Base-by-base conservation (phyloP, 2,888 invertebrate species). In the Eupithecia dodoneata region DNA sequence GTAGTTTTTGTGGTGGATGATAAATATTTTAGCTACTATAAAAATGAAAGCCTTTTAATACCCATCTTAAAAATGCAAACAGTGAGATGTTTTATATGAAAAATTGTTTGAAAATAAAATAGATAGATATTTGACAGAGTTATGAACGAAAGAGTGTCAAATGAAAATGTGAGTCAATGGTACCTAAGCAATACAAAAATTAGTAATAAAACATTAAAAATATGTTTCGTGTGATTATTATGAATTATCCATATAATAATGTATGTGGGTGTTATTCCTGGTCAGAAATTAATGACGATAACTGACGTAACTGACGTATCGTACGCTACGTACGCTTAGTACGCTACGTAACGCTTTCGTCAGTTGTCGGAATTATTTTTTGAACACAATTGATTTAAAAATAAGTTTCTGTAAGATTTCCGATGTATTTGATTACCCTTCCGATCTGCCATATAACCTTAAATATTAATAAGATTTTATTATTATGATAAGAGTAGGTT, bases 131-230 rank as follows among this genome's bases (percentile, higher is more conserved):
- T 75, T 65, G 71, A 78, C 77, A 7, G 52, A 30, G 59, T 59
- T 76, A 78, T 74, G 76, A 78, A 76, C 73, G 63, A 59, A 59
- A 77, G 45, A 66, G 84, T 88, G 83, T 87, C 86, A 87, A 88
- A 87, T 82, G 79, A 81, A 79, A 89, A 88, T 88, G 89, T 90
- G 89, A 91, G 88, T 90, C 87, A 89, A 87, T 85, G 84, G 83
- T 85, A 59, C 12, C 9, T 9, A 87, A 90, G 89, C 90, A 91
- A 91, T 92, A 92, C 78, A 44, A 10, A 69, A 69, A 79, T 81
- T 52, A 42, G 47, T 41, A 5, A n/a, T 47, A 63, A 69, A 63
- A 30, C 44, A 3, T 71, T 47, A 55, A 1, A 30, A 47, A 15
- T 66, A 66, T 42, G 41, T 15, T 30, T 65, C 18, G 4, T 65